Percentiles rank a stretch among this genome's conserved stretches.
Evolutionary conservation across 2,113 vertebrate genomes (phyloP).

Genomic region (Papio anubis): DNA sequence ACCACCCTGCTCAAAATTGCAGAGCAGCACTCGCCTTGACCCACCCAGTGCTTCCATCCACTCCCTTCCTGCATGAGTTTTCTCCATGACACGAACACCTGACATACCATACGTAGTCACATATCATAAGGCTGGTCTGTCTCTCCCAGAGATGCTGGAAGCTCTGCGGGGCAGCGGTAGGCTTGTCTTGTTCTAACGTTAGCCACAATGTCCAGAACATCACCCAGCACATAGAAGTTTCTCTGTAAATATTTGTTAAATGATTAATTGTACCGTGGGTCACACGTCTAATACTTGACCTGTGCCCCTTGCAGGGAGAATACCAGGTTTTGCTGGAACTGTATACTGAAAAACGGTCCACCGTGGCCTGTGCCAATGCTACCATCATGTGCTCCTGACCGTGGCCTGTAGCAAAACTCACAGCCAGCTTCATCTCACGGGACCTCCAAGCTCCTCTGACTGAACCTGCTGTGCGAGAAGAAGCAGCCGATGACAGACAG

Average conservation of each 20-base stretch:
- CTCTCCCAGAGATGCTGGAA: background rate
- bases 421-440: rapidly evolving
- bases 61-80: rapidly evolving
- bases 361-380: constrained; percentile 80
- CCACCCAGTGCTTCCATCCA: rapidly evolving
- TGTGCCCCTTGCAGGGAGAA: constrained; percentile 80
- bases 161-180: rapidly evolving
- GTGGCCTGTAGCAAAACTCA: rapidly evolving
- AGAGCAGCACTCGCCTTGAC: background rate
- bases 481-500: background rate
- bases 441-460: background rate
- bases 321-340: constrained; percentile 75
- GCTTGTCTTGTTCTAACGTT: background rate
- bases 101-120: rapidly evolving
- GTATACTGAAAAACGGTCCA: constrained; percentile 73
- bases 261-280: rapidly evolving
- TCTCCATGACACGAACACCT: background rate
- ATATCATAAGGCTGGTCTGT: rapidly evolving
- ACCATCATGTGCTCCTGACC: constrained; percentile 73
- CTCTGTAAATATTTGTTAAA: background rate
- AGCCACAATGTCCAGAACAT: no score
- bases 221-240: rapidly evolving
- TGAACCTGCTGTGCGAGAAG: background rate
- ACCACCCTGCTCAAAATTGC: background rate
- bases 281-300: constrained; percentile 31